phyloP scores from a whole-genome alignment of 2,888 invertebrate species.

The Abrostola triplasia region DNA sequence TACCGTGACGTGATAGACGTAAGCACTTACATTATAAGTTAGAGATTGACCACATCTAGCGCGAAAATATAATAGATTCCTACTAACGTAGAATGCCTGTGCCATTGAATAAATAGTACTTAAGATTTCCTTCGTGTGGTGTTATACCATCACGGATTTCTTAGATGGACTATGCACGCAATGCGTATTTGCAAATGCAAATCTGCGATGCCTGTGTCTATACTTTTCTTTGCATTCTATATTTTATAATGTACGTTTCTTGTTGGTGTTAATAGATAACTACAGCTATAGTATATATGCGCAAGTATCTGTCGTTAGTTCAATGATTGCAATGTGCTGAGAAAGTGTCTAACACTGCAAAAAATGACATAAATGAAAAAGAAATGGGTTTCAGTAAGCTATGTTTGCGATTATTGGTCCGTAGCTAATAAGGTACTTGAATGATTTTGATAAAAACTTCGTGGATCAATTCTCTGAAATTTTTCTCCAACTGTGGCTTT shows the following conservation, averaged over 20 bases:
- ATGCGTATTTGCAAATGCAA: conserved; percentile 36
- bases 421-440: not conserved
- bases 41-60: conserved; percentile 15
- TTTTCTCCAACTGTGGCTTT: not conserved
- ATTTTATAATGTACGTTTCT: conserved; percentile 22
- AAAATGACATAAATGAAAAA: not conserved
- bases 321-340: not conserved
- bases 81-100: conserved; percentile 12
- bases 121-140: conserved; percentile 12
- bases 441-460: not conserved
- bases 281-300: too few species aligned
- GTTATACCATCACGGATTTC: conserved; percentile 30
- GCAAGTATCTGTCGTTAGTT: conserved; percentile 1
- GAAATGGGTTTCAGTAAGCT: not conserved
- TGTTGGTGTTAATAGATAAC: conserved; percentile 5
- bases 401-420: not conserved
- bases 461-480: not conserved
- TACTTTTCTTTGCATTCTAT: conserved; percentile 36
- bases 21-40: conserved; percentile 25
- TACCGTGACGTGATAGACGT: conserved; percentile 35
- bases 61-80: conserved; percentile 15
- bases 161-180: conserved; percentile 37
- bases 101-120: conserved; percentile 9
- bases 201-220: conserved; percentile 13
- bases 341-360: not conserved